A percentile compares a stretch with the other conserved stretches of the same genome.
These are phyloP conservation scores for Lepidurus arcticus DNA, from an alignment of 1,140 invertebrate species.

Conservation along the genomic window DNA sequence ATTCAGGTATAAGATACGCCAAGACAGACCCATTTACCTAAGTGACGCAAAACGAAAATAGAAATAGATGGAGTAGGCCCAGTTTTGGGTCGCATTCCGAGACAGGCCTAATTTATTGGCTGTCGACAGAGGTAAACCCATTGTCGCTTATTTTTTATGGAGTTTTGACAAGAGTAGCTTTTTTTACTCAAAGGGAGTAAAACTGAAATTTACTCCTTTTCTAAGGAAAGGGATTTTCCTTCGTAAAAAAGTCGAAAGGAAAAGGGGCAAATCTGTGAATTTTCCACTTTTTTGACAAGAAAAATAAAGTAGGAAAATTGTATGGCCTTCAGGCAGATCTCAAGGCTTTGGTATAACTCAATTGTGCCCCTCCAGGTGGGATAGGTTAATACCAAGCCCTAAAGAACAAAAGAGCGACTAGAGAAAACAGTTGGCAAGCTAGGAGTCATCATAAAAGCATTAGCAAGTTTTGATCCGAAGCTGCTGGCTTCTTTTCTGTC, in stretches of 20 bases:
- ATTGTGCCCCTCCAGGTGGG: neutral
- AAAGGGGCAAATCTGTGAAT: too few relatives aligned
- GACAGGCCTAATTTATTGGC: neutral
- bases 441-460: neutral
- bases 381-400: neutral
- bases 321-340: neutral
- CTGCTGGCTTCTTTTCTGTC: neutral
- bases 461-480: neutral
- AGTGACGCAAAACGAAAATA: neutral
- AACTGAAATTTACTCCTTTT: too few relatives aligned
- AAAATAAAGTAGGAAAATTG: neutral
- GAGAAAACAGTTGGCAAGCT: neutral
- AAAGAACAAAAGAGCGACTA: neutral
- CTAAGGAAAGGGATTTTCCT: too few relatives aligned
- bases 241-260: too few relatives aligned
- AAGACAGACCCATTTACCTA: neutral
- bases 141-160: neutral
- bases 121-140: constrained; percentile 1
- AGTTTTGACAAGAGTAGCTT: neutral
- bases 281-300: neutral
- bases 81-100: neutral
- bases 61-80: neutral
- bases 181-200: too few relatives aligned
- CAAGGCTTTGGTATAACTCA: neutral
- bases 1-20: neutral